Base-by-base conservation (phyloP, 1,140 invertebrate genomes). In the Trichonephila clavipes region DNA sequence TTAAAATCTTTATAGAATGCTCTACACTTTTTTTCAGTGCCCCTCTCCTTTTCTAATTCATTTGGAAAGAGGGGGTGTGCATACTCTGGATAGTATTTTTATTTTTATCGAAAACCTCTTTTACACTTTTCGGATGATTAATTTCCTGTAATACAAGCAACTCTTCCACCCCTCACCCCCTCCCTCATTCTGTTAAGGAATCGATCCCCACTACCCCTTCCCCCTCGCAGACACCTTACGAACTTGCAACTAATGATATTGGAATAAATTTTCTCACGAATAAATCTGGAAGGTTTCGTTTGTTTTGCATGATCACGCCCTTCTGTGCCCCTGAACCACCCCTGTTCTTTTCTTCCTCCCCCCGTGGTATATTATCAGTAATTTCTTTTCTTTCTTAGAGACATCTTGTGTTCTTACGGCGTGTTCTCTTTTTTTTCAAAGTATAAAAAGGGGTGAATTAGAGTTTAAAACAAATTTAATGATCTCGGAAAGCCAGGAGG, bases 111-210 rank as follows among this genome's bases (percentile, higher is more conserved):
- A 28, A n/a, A 61, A 77, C 69, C 28, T 90, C 72, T 90, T 89
- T 89, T 89, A 89, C 72, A 90, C 88, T 81, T 90, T 61, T 34
- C 51, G 40, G 88, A 81, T 90, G 88, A 90, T 90, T 90, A 90
- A 90, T 90, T 81, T 90, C 69, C 88, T 90, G 88, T 90, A 81
- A 61, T 90, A 90, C 88, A 81, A 90, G 88, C 88, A 81, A 81
- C 64, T 69, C 40, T 40, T 40, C 34, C 34, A 3, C 34, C 34
- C 34, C 34, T 40, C 66, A 62, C 28, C 88, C 51, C 66, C 87
- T 64, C 87, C 61, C 24, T 34, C 18, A 19, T 44, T 89, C n/a
- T n/a, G 5, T 51, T 51, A 8, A 77, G 34, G 21, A 72, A 81
- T 82, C 88, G 69, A 90, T 90, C 77, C 72, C 21, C 58, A 16